These are phyloP conservation scores for Microplitis demolitor DNA, from an alignment of 1,140 invertebrate species.

Conservation along the genomic window DNA sequence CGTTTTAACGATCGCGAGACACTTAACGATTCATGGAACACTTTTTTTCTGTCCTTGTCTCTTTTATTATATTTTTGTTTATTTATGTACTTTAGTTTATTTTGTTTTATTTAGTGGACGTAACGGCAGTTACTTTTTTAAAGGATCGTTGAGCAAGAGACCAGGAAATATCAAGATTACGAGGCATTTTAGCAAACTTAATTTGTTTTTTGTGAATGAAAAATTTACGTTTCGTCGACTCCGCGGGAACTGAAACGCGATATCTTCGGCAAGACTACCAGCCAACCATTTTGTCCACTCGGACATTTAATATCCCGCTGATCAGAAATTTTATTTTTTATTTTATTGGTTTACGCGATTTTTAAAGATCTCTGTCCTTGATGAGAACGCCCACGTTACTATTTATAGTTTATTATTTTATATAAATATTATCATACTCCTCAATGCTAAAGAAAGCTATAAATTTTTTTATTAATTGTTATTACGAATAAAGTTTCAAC, in stretches of 20 bases:
- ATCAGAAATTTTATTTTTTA: constrained; percentile 14
- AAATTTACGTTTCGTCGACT: constrained; percentile 31
- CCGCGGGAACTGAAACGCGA: constrained; percentile 36
- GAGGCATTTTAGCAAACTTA: constrained; percentile 12
- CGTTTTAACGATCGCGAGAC: constrained; percentile 8
- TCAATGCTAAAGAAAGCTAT: too few species aligned
- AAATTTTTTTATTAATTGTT: too few species aligned
- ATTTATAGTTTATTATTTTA: too few species aligned
- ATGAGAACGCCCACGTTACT: not conserved
- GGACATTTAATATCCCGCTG: constrained; percentile 45
- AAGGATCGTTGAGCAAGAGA: not conserved
- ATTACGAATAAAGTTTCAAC: too few species aligned
- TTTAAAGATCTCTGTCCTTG: constrained; percentile 8
- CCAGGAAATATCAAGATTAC: constrained; percentile 8
- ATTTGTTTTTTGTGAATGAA: constrained; percentile 26
- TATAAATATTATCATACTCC: too few species aligned
- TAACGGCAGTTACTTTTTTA: not conserved
- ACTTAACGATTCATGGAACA: constrained; percentile 4
- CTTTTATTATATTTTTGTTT: not conserved
- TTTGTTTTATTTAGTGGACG: too few species aligned
- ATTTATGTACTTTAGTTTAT: not conserved
- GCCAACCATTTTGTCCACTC: constrained; percentile 27
- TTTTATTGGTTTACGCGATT: not conserved
- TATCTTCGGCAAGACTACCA: constrained; percentile 26
- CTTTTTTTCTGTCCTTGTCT: not conserved